phyloP scores from a whole-genome alignment of 2,113 vertebrate species.

The Penelope pileata region DNA sequence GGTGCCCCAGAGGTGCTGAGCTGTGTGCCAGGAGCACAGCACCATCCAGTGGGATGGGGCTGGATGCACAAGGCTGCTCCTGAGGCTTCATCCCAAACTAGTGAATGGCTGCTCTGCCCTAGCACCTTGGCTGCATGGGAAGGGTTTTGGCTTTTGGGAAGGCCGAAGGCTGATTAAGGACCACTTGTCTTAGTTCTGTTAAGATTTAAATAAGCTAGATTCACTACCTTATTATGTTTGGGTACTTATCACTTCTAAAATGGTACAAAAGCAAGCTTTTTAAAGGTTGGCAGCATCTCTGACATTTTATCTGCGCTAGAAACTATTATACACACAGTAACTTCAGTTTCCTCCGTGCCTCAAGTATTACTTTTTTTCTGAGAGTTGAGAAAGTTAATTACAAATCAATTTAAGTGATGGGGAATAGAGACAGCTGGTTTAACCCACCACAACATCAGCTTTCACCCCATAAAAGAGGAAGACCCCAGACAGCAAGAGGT shows the following conservation, averaged over 20 bases:
- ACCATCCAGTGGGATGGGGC: fast-evolving
- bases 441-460: neutral
- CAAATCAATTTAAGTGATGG: neutral
- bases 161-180: neutral
- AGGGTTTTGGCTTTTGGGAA: neutral
- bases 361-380: neutral
- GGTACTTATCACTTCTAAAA: neutral
- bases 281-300: neutral
- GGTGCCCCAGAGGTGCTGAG: neutral
- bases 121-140: neutral
- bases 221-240: neutral
- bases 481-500: fast-evolving
- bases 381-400: neutral
- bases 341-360: neutral
- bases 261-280: neutral
- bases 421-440: neutral
- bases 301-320: neutral
- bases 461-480: neutral
- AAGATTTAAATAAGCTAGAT: neutral
- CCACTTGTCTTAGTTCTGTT: neutral
- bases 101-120: neutral
- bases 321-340: neutral
- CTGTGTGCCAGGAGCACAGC: fast-evolving
- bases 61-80: neutral
- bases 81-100: neutral